phyloP scores from a whole-genome alignment of 2,888 invertebrate genomes.

The Plebejus melissa region DNA sequence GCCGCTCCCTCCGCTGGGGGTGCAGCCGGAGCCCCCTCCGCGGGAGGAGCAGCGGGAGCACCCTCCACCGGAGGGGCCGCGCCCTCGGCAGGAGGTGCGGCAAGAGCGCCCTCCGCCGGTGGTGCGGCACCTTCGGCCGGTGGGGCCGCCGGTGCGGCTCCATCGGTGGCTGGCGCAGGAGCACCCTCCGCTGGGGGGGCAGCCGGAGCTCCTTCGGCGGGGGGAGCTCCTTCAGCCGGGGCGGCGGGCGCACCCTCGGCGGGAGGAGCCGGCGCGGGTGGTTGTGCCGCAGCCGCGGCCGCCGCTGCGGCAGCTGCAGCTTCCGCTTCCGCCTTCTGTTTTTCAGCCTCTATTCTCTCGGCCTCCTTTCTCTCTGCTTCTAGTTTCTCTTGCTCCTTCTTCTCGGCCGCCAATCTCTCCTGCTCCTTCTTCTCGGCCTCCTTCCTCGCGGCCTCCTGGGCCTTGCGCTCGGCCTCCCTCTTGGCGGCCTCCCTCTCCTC shows the following conservation, averaged over 20 bases:
- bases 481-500: slow-evolving; percentile 26
- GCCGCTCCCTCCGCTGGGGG: slow-evolving; percentile 35
- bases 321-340: slow-evolving; percentile 29
- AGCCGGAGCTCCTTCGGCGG: slow-evolving; percentile 44
- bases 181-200: slow-evolving; percentile 41
- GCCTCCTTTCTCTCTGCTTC: slow-evolving; percentile 38
- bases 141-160: slow-evolving; percentile 45
- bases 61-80: slow-evolving; percentile 36
- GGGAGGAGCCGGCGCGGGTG: slow-evolving; percentile 37
- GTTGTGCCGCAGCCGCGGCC: slow-evolving; percentile 25
- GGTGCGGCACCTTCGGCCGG: slow-evolving; percentile 42
- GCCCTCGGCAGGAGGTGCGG: slow-evolving; percentile 41
- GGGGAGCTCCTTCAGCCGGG: slow-evolving; percentile 37
- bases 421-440: slow-evolving; percentile 32
- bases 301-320: slow-evolving; percentile 31
- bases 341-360: slow-evolving; percentile 30
- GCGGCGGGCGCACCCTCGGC: slow-evolving; percentile 24
- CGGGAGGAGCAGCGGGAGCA: slow-evolving; percentile 39
- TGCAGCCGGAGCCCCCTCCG: slow-evolving; percentile 37
- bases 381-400: slow-evolving; percentile 39
- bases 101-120: slow-evolving; percentile 38
- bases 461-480: slow-evolving; percentile 26
- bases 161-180: slow-evolving; percentile 43
- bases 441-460: slow-evolving; percentile 26
- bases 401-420: slow-evolving; percentile 33